phyloP scores from a whole-genome alignment of 2,113 vertebrate species.

The Podarcis muralis region DNA sequence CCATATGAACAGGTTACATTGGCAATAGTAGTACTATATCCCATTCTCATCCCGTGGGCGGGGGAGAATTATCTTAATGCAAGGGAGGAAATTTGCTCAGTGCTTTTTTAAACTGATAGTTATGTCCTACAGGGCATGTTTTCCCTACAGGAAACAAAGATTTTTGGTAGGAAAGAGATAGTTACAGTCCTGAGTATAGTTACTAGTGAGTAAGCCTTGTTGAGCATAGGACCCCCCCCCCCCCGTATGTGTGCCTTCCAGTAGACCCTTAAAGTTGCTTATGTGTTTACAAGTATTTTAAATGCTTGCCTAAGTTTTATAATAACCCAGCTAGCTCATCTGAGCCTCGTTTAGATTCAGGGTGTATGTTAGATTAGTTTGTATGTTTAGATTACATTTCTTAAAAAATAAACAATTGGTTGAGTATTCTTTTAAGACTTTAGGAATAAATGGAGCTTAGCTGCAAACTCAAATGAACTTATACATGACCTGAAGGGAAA shows the following conservation, averaged over 20 bases:
- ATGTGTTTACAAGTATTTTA: background rate
- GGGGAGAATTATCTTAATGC: no score
- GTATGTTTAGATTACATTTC: background rate
- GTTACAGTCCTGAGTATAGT: no score
- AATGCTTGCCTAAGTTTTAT: background rate
- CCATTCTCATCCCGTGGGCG: background rate
- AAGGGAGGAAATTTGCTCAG: background rate
- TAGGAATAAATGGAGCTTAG: background rate
- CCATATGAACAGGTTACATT: background rate
- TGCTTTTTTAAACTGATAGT: background rate
- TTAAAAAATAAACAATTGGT: background rate
- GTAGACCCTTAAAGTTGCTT: background rate
- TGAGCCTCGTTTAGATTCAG: background rate
- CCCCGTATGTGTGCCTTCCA: background rate
- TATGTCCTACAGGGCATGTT: no score
- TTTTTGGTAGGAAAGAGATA: no score
- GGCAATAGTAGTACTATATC: background rate
- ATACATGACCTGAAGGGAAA: background rate
- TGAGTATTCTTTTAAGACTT: background rate
- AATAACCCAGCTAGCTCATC: background rate
- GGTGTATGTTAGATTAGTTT: background rate
- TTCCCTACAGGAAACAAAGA: no score
- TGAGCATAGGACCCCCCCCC: no score
- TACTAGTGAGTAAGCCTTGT: no score
- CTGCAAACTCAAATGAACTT: background rate